phyloP scores from a whole-genome alignment of 2,797 vertebrate species.

The Sebastes trivittatus region DNA sequence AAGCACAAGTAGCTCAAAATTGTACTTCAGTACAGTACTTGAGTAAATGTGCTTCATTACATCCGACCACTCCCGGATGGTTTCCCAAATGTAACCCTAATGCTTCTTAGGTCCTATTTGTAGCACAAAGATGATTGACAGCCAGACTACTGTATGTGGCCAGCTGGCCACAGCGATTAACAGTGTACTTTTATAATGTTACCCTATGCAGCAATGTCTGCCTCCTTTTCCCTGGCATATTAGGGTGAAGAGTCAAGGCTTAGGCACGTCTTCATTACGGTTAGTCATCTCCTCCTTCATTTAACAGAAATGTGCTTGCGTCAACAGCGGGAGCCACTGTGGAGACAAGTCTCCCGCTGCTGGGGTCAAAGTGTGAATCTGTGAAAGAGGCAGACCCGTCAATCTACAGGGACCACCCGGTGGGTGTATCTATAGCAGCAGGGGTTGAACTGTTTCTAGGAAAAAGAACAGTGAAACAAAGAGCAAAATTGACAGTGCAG shows the following conservation, averaged over 20 bases:
- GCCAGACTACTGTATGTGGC: background rate
- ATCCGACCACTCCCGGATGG: background rate
- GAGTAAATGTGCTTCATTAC: background rate
- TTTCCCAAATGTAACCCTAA: background rate
- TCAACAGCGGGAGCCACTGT: slow-evolving; percentile 25
- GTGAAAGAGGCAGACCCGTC: slow-evolving; percentile 25
- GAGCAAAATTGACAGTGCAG: background rate
- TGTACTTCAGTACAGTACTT: background rate
- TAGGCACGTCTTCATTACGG: slow-evolving; percentile 38
- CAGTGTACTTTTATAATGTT: background rate
- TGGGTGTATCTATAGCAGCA: background rate
- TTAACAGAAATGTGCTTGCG: slow-evolving; percentile 45
- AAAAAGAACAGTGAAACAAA: background rate
- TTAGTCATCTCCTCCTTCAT: slow-evolving; percentile 17
- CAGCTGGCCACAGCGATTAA: slow-evolving; percentile 2
- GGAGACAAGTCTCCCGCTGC: slow-evolving; percentile 42
- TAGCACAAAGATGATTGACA: slow-evolving; percentile 17
- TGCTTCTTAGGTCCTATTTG: slow-evolving; percentile 7
- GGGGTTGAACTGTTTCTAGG: background rate
- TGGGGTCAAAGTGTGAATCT: slow-evolving; percentile 42
- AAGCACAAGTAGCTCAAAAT: background rate
- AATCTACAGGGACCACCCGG: background rate
- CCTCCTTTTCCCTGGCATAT: slow-evolving; percentile 7
- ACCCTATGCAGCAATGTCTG: background rate
- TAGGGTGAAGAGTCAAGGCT: background rate